Base-by-base conservation (phyloP, 2,888 invertebrate species). In the Drosophila quinaria region DNA sequence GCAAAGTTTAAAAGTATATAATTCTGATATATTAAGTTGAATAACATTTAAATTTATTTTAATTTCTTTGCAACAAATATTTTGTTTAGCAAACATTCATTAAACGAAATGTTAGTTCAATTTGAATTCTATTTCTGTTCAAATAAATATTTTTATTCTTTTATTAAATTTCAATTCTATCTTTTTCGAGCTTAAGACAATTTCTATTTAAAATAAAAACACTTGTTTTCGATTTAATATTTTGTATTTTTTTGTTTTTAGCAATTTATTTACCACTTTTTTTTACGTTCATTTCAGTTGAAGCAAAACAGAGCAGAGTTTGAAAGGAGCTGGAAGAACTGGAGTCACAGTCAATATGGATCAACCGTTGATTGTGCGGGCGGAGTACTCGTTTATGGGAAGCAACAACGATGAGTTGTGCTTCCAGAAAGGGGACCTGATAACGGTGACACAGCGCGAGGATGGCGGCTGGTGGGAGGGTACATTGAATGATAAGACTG, bases 401-500 rank as follows among this genome's bases (percentile, higher is more conserved):
- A 96, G 96, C 92, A 99, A 99, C 92, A 99, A 99, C 94, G 99
- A 99, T 94, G 99, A 99, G 95, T 93, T 99, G 81, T 97, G 97
- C 92, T 98, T 99, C 93, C 96, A 96, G 89, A 99, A 98, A 93
- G 98, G 98, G 59, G 99, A 99, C 93, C 94, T 98, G 80, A 99
- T 99, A 84, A 98, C 98, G 39, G 96, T 99, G 64, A 98, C 99
- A 35, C 99, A 99, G 93, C 95, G 95, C 67, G 96, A 97, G 90
- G 98, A 99, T 90, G 99, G 98, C 60, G 99, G 99, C 46, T 99
- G 99, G 99, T 99, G 99, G 99, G 99, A 99, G 94, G 99, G 99
- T 13, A 99, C 99, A 9, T 94, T 99, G 52, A 95, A 96, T 70
- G 98, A 97, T 82, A 97, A 97, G 92, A 99, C 99, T 74, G 99